These are phyloP conservation scores for Bradypodion ventrale DNA, from an alignment of 2,797 vertebrate genomes.

Conservation along the genomic window DNA sequence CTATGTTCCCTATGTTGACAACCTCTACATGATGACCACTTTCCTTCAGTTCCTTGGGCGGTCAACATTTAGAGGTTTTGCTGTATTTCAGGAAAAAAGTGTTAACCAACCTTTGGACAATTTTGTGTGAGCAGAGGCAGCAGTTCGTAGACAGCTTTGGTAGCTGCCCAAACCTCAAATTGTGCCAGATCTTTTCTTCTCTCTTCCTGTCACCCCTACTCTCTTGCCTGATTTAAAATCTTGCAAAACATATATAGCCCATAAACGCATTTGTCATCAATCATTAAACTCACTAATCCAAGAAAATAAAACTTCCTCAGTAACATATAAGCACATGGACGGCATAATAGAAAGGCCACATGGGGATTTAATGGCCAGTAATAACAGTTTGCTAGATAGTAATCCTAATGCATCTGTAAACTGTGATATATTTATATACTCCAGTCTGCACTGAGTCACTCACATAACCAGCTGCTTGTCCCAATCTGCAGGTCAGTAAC, in stretches of 20 bases:
- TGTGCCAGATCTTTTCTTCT: too few relatives aligned
- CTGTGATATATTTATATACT: neutral
- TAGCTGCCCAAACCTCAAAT: neutral
- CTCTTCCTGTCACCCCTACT: neutral
- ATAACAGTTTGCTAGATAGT: constrained; percentile 1
- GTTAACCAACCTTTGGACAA: neutral
- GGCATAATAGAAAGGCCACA: neutral
- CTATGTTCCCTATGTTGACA: too few relatives aligned
- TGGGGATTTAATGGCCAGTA: neutral
- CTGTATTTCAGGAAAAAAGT: too few relatives aligned
- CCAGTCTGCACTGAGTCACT: neutral
- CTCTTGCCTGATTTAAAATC: neutral
- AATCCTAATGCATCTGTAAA: neutral
- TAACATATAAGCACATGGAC: neutral
- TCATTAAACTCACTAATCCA: neutral
- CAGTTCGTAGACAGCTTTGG: too few relatives aligned
- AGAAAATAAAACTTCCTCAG: neutral
- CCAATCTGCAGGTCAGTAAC: neutral
- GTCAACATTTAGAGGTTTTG: too few relatives aligned
- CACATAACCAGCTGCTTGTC: neutral
- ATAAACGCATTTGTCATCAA: neutral
- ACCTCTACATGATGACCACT: too few relatives aligned
- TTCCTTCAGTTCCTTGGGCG: too few relatives aligned
- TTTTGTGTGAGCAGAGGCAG: neutral
- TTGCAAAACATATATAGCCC: neutral